Base-by-base conservation (phyloP, 2,888 invertebrate species). In the Hipparchia semele region DNA sequence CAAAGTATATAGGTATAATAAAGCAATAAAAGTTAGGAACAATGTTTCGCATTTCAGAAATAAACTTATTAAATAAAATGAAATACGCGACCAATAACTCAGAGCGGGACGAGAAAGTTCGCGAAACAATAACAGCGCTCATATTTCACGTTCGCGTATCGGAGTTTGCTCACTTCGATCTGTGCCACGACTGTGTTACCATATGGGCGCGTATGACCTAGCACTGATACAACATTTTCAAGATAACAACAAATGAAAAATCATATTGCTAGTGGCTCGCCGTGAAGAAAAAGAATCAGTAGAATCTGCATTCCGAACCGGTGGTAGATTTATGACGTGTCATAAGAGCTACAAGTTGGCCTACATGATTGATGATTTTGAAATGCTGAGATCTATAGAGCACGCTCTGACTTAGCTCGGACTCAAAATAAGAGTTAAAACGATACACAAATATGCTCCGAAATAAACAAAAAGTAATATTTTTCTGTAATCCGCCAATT, bases 141-240 rank as follows among this genome's bases (percentile, higher is more conserved):
- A 83, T 88, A 87, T 85, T 86, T 87, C 86, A 87, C 83, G 81
- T 81, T 82, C 80, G 82, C 82, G 80, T 83, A 84, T 86, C 81
- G 83, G 80, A 82, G 74, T 76, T 74, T 71, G 74, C 74, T 77
- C 75, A 74, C 74, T 77, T 70, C 76, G 76, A 77, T 77, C 75
- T 75, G 74, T 72, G 73, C 68, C 73, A 71, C 64, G 72, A 72
- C 72, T 75, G 73, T 71, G 73, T 75, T 68, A 75, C 73, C 72
- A 70, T 76, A 76, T 74, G 76, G 61, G 73, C 39, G 39, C 39
- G 39, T 39, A 39, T 39, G 39, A 39, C 39, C 49, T 73, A 9
- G 33, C 33, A 53, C 68, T 68, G 61, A 68, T 33, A 56, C 60
- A 68, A 39, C 58, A 56, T 70, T 73, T 73, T 49, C 59, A 70